Percentiles rank a stretch among this genome's conserved stretches.
Conservation (phyloP, 2,797 vertebrate genomes). For the Nyctibius grandis region DNA sequence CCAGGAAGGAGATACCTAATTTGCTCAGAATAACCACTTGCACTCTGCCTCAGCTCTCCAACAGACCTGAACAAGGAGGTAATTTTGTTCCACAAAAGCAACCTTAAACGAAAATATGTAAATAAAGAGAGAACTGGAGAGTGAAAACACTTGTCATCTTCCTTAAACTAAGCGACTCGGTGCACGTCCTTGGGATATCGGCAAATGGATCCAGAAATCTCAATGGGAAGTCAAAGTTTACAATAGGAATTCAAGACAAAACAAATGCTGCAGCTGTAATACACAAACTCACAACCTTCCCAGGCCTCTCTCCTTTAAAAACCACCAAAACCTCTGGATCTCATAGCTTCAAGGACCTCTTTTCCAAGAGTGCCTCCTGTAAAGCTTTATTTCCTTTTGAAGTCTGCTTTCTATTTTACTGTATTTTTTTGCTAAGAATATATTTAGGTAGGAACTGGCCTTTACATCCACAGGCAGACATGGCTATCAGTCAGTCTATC, state of each 20-base stretch:
- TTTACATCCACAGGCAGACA: slow-evolving; percentile 61
- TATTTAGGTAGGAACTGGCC: slow-evolving; percentile 60
- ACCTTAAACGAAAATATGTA: slow-evolving; percentile 7
- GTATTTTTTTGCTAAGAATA: slow-evolving; percentile 40
- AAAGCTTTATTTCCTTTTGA: slow-evolving; percentile 66
- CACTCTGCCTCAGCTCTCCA: neutral
- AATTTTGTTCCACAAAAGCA: slow-evolving; percentile 28
- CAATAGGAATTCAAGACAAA: slow-evolving; percentile 1
- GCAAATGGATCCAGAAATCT: slow-evolving; percentile 16
- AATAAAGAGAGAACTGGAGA: slow-evolving; percentile 5
- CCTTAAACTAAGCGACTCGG: neutral
- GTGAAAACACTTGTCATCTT: neutral
- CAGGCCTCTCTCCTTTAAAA: slow-evolving; percentile 34
- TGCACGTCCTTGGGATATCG: neutral
- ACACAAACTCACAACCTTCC: slow-evolving; percentile 39
- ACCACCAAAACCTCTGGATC: slow-evolving; percentile 51
- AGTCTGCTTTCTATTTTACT: slow-evolving; percentile 38
- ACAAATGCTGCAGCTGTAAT: neutral
- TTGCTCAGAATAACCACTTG: neutral
- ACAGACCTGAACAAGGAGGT: neutral
- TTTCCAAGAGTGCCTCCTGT: slow-evolving; percentile 46
- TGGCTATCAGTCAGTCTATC: slow-evolving; percentile 73
- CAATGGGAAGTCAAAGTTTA: neutral
- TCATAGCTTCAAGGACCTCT: slow-evolving; percentile 45
- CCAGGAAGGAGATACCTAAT: slow-evolving; percentile 15